Evolutionary conservation across 2,797 vertebrate genomes (phyloP), one percentile per base, ranked within the genome.

Genomic region (Meda fulgida): DNA sequence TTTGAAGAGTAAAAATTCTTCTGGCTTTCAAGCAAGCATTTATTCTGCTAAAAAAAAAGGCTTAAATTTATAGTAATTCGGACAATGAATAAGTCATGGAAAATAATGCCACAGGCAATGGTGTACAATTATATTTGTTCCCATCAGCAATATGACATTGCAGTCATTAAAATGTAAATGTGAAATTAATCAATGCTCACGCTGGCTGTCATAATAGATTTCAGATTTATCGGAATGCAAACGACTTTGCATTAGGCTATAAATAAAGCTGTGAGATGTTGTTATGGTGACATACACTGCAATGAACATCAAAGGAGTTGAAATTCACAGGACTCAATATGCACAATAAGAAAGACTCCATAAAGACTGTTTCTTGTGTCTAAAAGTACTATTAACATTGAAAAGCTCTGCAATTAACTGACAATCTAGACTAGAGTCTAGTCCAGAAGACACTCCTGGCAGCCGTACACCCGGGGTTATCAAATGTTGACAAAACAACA

Each of bases 221-320:
- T 65, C 19, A 46, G 8, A 70, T 70, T 72, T 72, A 40, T 84
- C 53, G 1, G 29, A 63, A 81, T 72, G 36, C 36, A 81, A 72
- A 81, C 2, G 1, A 31, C 80, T 29, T 26, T 71, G 87, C 85
- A 71, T 66, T 18, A 69, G 31, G 84, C 85, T 88, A 88, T 88
- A 89, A 83, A 92, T 91, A 91, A 91, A 92, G 87, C 82, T 85
- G 85, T 66, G n/a, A 18, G 46, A 76, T 84, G 90, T 92, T 93
- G 89, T 90, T 91, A 91, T 89, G 86, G 90, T 75, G 85, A 91
- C 89, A 85, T 67, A 67, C 34, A 55, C 36, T 14, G 34, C 46
- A 19, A 84, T 79, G 53, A 72, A 72, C 67, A 72, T 78, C 66
- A 71, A 71, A 51, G 23, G 31, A 55, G 23, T 40, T 84, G 16